Percentiles rank a stretch among this genome's conserved stretches.
phyloP scores from a whole-genome alignment of 2,888 invertebrate genomes.

The Drosophila affinis region DNA sequence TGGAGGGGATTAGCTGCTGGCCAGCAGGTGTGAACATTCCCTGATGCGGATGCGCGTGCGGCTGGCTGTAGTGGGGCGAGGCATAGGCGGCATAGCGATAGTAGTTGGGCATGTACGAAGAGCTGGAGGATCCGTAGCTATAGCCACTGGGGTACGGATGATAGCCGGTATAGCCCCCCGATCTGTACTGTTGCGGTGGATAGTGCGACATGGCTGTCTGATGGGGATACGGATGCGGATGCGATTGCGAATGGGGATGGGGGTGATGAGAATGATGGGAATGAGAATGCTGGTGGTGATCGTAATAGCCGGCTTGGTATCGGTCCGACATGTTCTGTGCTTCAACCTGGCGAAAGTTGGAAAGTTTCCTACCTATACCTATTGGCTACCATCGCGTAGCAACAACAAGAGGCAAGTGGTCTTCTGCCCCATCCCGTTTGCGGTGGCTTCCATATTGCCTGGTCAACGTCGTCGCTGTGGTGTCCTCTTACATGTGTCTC shows the following conservation, averaged over 20 bases:
- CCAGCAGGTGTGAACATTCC: constrained; percentile 76
- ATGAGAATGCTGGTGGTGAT: constrained; percentile 40
- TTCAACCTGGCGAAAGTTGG: constrained; percentile 1
- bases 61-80: constrained; percentile 68
- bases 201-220: constrained; percentile 64
- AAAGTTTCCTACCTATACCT: constrained; percentile 9
- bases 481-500: constrained; percentile 72
- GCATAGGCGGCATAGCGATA: constrained; percentile 72
- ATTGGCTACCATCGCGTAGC: constrained; percentile 46
- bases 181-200: constrained; percentile 55
- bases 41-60: constrained; percentile 43
- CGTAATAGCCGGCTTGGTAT: constrained; percentile 71
- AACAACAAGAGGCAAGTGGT: constrained; percentile 42
- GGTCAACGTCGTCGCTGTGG: constrained; percentile 31
- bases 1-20: constrained; percentile 77
- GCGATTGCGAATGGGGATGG: constrained; percentile 27
- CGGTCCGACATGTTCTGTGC: constrained; percentile 60
- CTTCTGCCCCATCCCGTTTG: constrained; percentile 49
- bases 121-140: constrained; percentile 31
- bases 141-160: constrained; percentile 54
- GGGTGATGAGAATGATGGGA: constrained; percentile 20
- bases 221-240: constrained; percentile 28
- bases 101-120: constrained; percentile 63
- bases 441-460: constrained; percentile 55
- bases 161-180: constrained; percentile 48